phyloP scores from a whole-genome alignment of 2,888 invertebrate genomes.

The Amitus sp. region DNA sequence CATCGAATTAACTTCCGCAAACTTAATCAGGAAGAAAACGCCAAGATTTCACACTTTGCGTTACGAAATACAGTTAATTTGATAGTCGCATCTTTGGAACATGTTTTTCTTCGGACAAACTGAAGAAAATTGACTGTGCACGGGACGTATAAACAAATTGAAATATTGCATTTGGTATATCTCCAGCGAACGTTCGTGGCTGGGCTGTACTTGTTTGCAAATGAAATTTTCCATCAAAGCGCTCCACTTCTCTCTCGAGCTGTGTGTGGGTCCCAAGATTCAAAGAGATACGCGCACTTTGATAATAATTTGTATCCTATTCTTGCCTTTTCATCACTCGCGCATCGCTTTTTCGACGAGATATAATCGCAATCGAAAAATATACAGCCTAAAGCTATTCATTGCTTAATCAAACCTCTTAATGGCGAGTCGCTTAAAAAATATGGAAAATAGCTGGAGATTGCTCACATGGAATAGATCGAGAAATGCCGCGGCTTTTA shows the following conservation, averaged over 20 bases:
- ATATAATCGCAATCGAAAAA: no score
- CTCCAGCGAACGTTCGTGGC: background rate
- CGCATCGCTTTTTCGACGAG: conserved; percentile 48
- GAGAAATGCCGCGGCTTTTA: no score
- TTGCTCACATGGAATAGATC: background rate
- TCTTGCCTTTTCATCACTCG: conserved; percentile 35
- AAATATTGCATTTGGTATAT: no score
- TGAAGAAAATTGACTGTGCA: no score
- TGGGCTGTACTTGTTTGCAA: conserved; percentile 15
- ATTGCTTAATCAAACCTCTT: background rate
- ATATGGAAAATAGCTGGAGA: background rate
- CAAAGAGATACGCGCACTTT: conserved; percentile 39
- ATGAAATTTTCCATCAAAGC: conserved; percentile 20
- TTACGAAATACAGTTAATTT: background rate
- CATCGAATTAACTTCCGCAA: conserved; percentile 25
- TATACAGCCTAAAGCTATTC: no score
- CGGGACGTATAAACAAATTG: no score
- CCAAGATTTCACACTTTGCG: conserved; percentile 5
- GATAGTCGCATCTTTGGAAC: conserved; percentile 14
- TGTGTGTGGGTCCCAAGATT: conserved; percentile 27
- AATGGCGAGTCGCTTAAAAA: background rate
- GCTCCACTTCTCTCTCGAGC: conserved; percentile 33
- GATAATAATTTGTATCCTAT: conserved; percentile 50
- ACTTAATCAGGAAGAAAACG: conserved; percentile 27
- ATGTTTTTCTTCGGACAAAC: background rate